These are phyloP conservation scores for Cydia strobilella DNA, from an alignment of 1,140 invertebrate genomes.

Conservation along the genomic window DNA sequence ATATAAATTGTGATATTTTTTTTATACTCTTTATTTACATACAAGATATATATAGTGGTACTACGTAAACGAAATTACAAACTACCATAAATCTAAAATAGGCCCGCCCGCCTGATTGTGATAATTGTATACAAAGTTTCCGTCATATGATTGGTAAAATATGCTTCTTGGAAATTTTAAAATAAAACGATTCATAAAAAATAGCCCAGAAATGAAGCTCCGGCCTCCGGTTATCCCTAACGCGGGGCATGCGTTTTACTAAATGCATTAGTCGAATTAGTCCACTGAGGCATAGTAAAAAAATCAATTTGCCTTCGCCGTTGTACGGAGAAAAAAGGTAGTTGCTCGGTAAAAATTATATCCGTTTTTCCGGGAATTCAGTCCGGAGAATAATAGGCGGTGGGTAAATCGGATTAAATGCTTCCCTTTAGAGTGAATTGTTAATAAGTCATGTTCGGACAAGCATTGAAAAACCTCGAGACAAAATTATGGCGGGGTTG, in stretches of 20 bases:
- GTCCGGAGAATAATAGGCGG: constrained; percentile 56
- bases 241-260: constrained; percentile 57
- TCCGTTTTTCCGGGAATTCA: constrained; percentile 61
- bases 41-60: too few species aligned
- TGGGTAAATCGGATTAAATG: constrained; percentile 69
- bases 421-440: constrained; percentile 54
- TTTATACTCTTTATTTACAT: too few species aligned
- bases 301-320: constrained; percentile 74
- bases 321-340: constrained; percentile 61
- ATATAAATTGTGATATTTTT: too few species aligned
- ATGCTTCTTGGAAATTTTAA: not conserved
- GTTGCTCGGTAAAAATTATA: constrained; percentile 68
- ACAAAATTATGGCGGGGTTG: not conserved
- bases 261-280: constrained; percentile 76
- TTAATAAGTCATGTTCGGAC: constrained; percentile 44
- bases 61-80: too few species aligned
- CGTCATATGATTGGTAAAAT: too few species aligned
- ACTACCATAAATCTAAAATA: too few species aligned
- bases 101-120: too few species aligned
- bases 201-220: constrained; percentile 7
- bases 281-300: constrained; percentile 70
- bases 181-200: not conserved
- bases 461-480: not conserved
- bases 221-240: constrained; percentile 24
- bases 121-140: too few species aligned